Conservation (phyloP, 2,888 invertebrate species). For the Hedya salicella region DNA sequence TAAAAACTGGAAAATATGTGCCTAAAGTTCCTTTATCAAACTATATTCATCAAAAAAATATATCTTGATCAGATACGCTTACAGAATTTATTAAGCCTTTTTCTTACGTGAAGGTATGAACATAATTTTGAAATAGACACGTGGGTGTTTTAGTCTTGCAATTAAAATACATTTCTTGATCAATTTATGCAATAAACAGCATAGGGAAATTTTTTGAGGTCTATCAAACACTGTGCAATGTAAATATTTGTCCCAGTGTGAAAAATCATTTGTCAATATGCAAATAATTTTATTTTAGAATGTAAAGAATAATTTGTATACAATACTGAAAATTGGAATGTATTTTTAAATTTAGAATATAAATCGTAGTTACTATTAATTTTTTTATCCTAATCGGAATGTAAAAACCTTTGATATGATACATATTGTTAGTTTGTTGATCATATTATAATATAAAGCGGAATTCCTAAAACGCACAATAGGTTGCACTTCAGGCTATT, state of each 20-base stretch:
- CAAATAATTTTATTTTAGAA: constrained; percentile 18
- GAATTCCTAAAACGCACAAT: constrained; percentile 10
- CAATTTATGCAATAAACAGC: too few species aligned
- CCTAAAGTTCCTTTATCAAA: too few species aligned
- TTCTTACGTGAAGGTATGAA: too few species aligned
- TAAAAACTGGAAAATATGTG: too few species aligned
- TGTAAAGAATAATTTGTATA: constrained; percentile 19
- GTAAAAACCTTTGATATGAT: constrained; percentile 48
- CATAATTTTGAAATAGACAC: too few species aligned
- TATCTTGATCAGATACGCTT: too few species aligned
- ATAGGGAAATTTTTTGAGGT: too few species aligned
- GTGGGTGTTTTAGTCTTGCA: too few species aligned
- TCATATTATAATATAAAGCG: constrained; percentile 22
- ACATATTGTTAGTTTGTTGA: constrained; percentile 24
- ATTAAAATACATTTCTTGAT: too few species aligned
- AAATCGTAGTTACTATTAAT: constrained; percentile 24
- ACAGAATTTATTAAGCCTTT: too few species aligned
- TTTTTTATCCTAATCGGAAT: constrained; percentile 46
- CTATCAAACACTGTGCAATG: too few species aligned
- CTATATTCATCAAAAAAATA: too few species aligned
- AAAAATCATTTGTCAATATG: constrained; percentile 12
- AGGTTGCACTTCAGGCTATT: not conserved
- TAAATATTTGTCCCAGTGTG: not conserved
- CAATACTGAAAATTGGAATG: constrained; percentile 64
- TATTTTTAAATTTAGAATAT: constrained; percentile 34